Evolutionary conservation across 2,888 invertebrate species (phyloP).

Genomic region (Parasteatoda lunata): DNA sequence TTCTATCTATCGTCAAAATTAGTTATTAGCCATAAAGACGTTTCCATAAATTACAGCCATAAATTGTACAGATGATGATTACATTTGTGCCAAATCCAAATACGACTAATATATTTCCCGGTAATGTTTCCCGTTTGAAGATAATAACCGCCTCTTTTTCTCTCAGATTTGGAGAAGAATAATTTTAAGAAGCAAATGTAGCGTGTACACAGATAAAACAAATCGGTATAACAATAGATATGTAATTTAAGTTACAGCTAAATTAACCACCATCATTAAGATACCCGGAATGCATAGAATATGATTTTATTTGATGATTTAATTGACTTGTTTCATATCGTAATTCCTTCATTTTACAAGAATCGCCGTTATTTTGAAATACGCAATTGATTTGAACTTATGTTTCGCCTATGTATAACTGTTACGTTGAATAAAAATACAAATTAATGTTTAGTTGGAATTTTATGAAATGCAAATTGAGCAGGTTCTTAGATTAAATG

Average conservation of each 20-base stretch:
- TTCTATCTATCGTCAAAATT: neutral
- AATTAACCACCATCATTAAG: neutral
- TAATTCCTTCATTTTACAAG: too few species aligned
- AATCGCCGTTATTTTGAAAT: too few species aligned
- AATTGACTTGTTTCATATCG: neutral
- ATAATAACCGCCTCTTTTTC: constrained; percentile 18
- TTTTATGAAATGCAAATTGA: too few species aligned
- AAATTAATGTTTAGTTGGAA: too few species aligned
- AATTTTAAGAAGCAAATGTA: neutral
- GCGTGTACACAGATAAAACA: neutral
- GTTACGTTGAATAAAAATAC: too few species aligned
- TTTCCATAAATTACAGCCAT: constrained; percentile 6
- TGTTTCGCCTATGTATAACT: too few species aligned
- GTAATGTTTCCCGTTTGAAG: constrained; percentile 12
- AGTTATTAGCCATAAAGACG: constrained; percentile 31
- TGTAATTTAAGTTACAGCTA: neutral
- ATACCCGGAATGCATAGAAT: neutral
- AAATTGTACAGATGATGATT: constrained; percentile 38
- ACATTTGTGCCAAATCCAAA: constrained; percentile 30
- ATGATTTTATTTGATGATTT: neutral
- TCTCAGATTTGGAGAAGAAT: neutral
- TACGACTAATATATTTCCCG: constrained; percentile 25
- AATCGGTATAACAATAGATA: neutral
- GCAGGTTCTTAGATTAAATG: too few species aligned
- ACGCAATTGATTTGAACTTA: too few species aligned